Evolutionary conservation across 2,888 invertebrate genomes (phyloP), one percentile per base, ranked within the genome.

Genomic region (Pristionchus arcanus): DNA sequence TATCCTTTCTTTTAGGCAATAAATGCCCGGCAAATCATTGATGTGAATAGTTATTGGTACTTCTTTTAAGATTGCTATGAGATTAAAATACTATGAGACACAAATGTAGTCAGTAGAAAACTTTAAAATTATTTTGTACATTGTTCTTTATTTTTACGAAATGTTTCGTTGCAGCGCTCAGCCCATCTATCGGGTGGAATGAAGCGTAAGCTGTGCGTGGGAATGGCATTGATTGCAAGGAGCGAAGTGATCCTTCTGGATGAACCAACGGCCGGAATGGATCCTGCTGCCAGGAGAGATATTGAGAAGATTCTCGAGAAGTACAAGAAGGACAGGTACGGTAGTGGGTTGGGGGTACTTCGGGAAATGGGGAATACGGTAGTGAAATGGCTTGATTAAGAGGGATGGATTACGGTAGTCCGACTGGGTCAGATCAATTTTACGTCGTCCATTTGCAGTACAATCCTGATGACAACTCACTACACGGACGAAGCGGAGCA

Each of bases 401-500:
- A n/a, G 25, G 13, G 66, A 25, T 28, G 28, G 66, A 25, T n/a
- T 66, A 66, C 66, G 66, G 66, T 66, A 66, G 66, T 66, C 66
- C 66, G 66, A n/a, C 11, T 16, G 71, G 71, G 71, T 71, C 74
- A 74, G 34, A 74, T 37, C 16, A 16, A 37, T 74, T 9, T 25
- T 34, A 16, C n/a, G n/a, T 66, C 28, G 25, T 7, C 9, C n/a
- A 11, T 11, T 71, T 88, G 13, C 63, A 91, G 93, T 59, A 93
- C 94, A 0, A 93, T 94, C 53, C 92, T 94, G n/a, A 90, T 94
- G 68, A 94, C 94, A 7, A 94, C 94, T 0, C 94, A 94, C 89
- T 95, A 94, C 89, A 94, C 95, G 94, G 94, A 95, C 89, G 94
- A 94, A 91, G 94, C 94, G 0, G 94, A 95, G 90, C 89, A 91